phyloP scores from a whole-genome alignment of 2,113 vertebrate species.

The Acinonyx jubatus region DNA sequence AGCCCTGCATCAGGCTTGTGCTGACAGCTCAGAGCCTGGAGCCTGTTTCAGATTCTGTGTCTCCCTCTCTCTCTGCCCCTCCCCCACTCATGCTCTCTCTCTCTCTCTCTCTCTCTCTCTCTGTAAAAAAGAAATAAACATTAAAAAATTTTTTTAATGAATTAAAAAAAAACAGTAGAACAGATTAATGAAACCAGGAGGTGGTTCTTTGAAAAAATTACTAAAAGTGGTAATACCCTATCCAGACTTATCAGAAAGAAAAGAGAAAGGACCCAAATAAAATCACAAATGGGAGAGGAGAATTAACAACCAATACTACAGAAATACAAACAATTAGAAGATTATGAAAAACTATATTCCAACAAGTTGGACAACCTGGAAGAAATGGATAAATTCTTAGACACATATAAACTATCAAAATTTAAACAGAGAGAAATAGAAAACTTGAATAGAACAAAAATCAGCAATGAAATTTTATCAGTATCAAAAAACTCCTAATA shows the following conservation, averaged over 20 bases:
- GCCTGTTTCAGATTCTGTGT: no score
- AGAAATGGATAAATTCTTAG: neutral
- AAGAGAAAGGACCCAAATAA: neutral
- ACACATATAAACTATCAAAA: neutral
- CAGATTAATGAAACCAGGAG: neutral
- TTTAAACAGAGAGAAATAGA: neutral
- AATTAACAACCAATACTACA: neutral
- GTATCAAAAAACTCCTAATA: neutral
- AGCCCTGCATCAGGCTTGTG: no score
- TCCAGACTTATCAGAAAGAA: neutral
- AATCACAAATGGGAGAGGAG: neutral
- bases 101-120: no score
- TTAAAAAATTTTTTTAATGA: accelerated
- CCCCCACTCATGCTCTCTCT: no score
- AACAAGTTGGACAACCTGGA: neutral
- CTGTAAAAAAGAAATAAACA: no score
- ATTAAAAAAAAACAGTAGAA: neutral
- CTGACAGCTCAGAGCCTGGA: no score
- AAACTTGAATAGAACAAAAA: neutral
- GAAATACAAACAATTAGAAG: neutral
- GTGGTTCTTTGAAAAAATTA: neutral
- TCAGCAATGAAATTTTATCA: neutral
- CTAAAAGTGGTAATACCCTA: neutral
- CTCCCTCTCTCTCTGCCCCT: no score
- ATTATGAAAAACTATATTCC: neutral